These are phyloP conservation scores for Elanoides forficatus DNA, from an alignment of 2,113 vertebrate species.

Conservation along the genomic window DNA sequence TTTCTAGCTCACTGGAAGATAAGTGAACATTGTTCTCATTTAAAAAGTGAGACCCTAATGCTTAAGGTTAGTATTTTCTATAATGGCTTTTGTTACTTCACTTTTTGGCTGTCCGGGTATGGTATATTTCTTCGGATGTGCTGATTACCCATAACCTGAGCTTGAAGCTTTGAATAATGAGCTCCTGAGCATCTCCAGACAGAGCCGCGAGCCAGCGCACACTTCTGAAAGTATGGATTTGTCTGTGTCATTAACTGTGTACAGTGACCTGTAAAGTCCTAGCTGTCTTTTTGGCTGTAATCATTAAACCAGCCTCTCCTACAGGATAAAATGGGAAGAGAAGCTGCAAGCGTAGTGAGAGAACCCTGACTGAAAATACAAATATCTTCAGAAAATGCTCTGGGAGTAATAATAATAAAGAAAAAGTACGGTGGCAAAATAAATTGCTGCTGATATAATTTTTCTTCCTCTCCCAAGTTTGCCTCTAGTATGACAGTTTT, in stretches of 20 bases:
- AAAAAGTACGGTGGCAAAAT: slow-evolving; percentile 25
- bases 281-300: not conserved
- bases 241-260: not conserved
- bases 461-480: slow-evolving; percentile 52
- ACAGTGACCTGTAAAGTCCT: slow-evolving; percentile 29
- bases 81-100: slow-evolving; percentile 1
- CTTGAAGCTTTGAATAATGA: slow-evolving; percentile 48
- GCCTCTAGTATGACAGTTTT: slow-evolving; percentile 53
- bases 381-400: slow-evolving; percentile 45
- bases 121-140: slow-evolving; percentile 6
- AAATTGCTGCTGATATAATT: slow-evolving; percentile 49
- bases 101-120: not conserved
- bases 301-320: slow-evolving; percentile 44
- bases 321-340: not conserved
- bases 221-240: not conserved
- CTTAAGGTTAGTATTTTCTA: slow-evolving; percentile 10
- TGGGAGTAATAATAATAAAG: slow-evolving; percentile 49
- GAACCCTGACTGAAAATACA: slow-evolving; percentile 34
- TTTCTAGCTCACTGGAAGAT: not conserved
- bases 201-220: not conserved
- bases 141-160: slow-evolving; percentile 6
- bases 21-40: not conserved
- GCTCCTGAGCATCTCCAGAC: slow-evolving; percentile 22
- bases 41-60: not conserved
- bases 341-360: not conserved